These are phyloP conservation scores for Lepidurus packardi DNA, from an alignment of 1,140 invertebrate genomes.

Conservation along the genomic window DNA sequence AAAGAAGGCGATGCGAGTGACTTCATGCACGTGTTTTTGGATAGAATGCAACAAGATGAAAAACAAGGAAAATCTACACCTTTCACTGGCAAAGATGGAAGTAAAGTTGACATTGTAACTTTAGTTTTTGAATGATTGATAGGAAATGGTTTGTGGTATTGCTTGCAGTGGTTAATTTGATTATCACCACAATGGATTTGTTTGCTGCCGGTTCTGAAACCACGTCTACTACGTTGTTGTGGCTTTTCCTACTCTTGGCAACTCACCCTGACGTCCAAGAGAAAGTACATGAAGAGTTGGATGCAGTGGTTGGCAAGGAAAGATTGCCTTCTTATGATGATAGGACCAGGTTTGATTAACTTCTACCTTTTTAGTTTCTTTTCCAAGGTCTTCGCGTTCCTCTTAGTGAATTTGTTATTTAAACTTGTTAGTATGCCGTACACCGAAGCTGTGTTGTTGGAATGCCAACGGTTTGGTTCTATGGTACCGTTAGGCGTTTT, in stretches of 20 bases:
- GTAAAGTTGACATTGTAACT: not conserved
- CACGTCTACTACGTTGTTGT: slow-evolving; percentile 67
- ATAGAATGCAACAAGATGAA: not conserved
- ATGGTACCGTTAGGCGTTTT: slow-evolving; percentile 34
- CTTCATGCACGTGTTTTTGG: not conserved
- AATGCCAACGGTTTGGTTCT: slow-evolving; percentile 26
- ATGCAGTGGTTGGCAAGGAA: slow-evolving; percentile 62
- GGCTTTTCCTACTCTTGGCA: slow-evolving; percentile 70
- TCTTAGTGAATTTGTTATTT: too few species aligned
- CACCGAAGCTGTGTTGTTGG: slow-evolving; percentile 40
- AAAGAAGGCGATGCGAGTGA: not conserved
- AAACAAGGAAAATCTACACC: not conserved
- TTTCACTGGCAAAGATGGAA: not conserved
- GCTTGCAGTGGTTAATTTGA: slow-evolving; percentile 40
- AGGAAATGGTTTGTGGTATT: not conserved
- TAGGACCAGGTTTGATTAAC: slow-evolving; percentile 55
- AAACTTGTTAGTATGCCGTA: slow-evolving; percentile 40
- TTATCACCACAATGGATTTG: slow-evolving; percentile 60
- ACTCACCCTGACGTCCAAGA: slow-evolving; percentile 69
- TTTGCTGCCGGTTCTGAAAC: slow-evolving; percentile 77
- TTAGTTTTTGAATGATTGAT: not conserved
- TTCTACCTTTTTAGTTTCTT: too few species aligned
- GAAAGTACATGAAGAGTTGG: slow-evolving; percentile 73
- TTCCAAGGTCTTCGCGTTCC: too few species aligned
- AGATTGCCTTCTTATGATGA: slow-evolving; percentile 62